Base-by-base conservation (phyloP, 2,888 invertebrate genomes). In the Monopis laevigella region DNA sequence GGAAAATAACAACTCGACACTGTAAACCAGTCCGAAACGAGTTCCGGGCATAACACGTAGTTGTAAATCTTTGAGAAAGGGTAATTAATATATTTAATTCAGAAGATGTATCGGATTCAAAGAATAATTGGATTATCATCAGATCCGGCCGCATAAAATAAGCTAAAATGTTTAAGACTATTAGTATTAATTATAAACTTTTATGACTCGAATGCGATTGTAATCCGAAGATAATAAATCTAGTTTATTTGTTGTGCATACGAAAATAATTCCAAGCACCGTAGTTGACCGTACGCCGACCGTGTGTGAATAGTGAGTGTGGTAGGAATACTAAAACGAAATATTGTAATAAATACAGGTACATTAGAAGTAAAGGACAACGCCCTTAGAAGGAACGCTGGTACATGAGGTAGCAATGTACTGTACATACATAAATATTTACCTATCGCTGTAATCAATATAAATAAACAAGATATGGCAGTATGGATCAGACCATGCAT, bases 281-380 rank as follows among this genome's bases (percentile, higher is more conserved):
- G 17, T 17, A 17, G 24, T 7, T 5, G 24, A 64, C 62, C 60
- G 63, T 67, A 64, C 56, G 60, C n/a, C n/a, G n/a, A n/a, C n/a
- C 59, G 71, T 75, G 78, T 75, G 75, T 72, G 77, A 77, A 75
- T 70, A 62, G 63, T 52, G 62, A 58, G 74, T 80, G 80, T 75
- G 78, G 47, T 65, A 65, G 59, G 78, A 74, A 77, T 78, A 64
- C 58, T 52, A 52, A 60, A 61, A 57, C 59, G 51, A 51, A 56
- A 60, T 70, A 58, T 65, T 59, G 13, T 60, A 65, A 67, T 71
- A 70, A 69, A 70, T 63, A 71, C 69, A 66, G n/a, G n/a, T 62
- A 49, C 43, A 57, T 55, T 62, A 58, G 61, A 61, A 64, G 62
- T 59, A 48, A 57, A 59, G 66, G 68, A 61, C 74, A 61, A 63